A percentile compares a stretch with the other conserved stretches of the same genome.
Evolutionary conservation across 2,888 invertebrate genomes (phyloP).

Genomic region (Eupithecia centaureata): DNA sequence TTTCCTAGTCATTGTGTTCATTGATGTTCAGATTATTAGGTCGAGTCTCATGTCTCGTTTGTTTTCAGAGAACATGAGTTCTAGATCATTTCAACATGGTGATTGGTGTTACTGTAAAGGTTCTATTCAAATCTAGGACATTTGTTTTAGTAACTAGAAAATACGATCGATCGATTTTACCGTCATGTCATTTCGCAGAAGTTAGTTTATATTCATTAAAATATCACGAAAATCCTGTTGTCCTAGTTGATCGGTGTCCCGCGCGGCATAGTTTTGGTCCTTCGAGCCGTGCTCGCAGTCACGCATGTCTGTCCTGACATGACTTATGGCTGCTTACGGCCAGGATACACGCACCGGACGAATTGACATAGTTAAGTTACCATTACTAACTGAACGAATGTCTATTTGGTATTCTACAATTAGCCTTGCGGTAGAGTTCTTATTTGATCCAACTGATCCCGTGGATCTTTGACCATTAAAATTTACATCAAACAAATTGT

Average conservation of each 20-base stretch:
- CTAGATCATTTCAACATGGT: background rate
- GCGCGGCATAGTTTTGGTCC: slow-evolving; percentile 8
- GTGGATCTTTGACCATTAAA: background rate
- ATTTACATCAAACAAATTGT: background rate
- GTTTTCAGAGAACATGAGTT: background rate
- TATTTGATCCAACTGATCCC: background rate
- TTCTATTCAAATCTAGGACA: background rate
- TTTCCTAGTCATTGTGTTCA: slow-evolving; percentile 31
- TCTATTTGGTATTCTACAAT: background rate
- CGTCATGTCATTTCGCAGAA: background rate
- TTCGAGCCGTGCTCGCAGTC: slow-evolving; percentile 3
- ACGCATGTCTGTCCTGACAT: slow-evolving; percentile 14
- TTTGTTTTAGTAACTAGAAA: no score
- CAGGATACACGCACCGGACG: slow-evolving; percentile 25
- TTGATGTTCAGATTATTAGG: slow-evolving; percentile 18
- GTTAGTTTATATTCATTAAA: background rate
- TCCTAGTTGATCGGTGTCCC: background rate
- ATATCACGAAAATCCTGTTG: slow-evolving; percentile 4
- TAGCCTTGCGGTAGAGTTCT: background rate
- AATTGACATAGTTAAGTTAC: slow-evolving; percentile 21
- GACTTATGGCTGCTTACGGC: slow-evolving; percentile 19
- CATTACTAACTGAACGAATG: background rate
- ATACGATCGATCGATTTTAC: background rate
- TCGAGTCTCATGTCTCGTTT: slow-evolving; percentile 10
- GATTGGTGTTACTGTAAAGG: background rate